Conservation (phyloP, 2,113 vertebrate genomes). For the Cichladusa arquata region DNA sequence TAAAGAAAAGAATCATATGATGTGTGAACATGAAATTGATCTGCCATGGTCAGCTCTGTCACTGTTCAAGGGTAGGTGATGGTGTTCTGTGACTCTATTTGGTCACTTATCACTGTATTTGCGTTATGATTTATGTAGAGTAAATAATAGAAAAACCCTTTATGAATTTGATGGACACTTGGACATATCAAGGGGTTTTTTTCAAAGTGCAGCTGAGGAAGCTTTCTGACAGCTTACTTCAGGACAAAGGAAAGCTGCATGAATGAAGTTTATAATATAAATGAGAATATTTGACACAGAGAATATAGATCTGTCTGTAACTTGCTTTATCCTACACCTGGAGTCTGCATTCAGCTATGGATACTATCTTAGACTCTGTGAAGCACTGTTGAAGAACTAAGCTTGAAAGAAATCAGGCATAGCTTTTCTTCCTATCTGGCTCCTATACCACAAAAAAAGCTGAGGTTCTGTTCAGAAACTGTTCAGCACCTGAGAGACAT, state of each 20-base stretch:
- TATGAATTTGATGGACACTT: neutral
- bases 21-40: neutral
- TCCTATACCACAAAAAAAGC: neutral
- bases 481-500: neutral
- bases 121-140: neutral
- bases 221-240: neutral
- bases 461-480: neutral
- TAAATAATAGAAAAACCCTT: neutral
- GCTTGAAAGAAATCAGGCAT: neutral
- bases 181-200: neutral
- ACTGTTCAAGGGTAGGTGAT: conserved; percentile 10
- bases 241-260: neutral
- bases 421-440: neutral
- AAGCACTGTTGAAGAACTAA: neutral
- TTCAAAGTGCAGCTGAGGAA: neutral
- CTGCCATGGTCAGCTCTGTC: neutral
- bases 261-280: neutral
- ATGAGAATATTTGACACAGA: neutral
- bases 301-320: neutral
- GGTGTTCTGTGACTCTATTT: neutral
- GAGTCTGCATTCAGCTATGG: neutral
- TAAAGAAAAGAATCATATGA: neutral
- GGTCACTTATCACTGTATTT: neutral
- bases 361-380: neutral
- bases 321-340: neutral